A percentile compares a stretch with the other conserved stretches of the same genome.
Conservation (phyloP, 2,888 invertebrate genomes). For the Tenthredo amoena region DNA sequence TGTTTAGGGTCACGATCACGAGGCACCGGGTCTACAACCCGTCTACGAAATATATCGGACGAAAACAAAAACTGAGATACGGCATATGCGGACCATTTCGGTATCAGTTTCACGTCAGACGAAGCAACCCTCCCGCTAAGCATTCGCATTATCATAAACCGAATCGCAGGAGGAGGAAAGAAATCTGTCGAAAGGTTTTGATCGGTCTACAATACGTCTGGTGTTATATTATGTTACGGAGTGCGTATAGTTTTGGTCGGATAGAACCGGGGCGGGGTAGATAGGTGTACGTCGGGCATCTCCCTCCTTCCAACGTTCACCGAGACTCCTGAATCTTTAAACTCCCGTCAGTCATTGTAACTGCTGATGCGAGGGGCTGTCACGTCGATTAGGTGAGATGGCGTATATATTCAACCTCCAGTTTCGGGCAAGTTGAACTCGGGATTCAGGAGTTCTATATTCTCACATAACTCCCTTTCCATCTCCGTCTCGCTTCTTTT, state of each 20-base stretch:
- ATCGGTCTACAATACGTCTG: not conserved
- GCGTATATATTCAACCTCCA: slow-evolving; percentile 44
- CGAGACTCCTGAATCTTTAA: slow-evolving; percentile 67
- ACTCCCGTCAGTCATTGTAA: slow-evolving; percentile 70
- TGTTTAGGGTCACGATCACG: not conserved
- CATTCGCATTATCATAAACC: not conserved
- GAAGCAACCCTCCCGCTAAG: not conserved
- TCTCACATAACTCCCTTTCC: not conserved
- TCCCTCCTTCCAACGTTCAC: slow-evolving; percentile 49
- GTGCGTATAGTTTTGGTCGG: slow-evolving; percentile 25
- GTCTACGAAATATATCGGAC: not conserved
- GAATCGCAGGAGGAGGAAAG: not conserved
- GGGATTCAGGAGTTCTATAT: not conserved
- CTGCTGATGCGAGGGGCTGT: slow-evolving; percentile 69
- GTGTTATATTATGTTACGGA: not conserved
- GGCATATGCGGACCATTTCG: not conserved
- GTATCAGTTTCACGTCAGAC: not conserved
- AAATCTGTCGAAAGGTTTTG: slow-evolving; percentile 23
- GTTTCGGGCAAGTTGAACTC: slow-evolving; percentile 37
- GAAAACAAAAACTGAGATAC: not conserved
- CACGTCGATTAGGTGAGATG: slow-evolving; percentile 69
- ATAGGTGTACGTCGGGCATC: not conserved
- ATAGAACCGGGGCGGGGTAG: not conserved
- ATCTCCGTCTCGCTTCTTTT: not conserved
- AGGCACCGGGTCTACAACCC: not conserved